Conservation (phyloP, 2,113 vertebrate genomes). For the Cercocebus atys region DNA sequence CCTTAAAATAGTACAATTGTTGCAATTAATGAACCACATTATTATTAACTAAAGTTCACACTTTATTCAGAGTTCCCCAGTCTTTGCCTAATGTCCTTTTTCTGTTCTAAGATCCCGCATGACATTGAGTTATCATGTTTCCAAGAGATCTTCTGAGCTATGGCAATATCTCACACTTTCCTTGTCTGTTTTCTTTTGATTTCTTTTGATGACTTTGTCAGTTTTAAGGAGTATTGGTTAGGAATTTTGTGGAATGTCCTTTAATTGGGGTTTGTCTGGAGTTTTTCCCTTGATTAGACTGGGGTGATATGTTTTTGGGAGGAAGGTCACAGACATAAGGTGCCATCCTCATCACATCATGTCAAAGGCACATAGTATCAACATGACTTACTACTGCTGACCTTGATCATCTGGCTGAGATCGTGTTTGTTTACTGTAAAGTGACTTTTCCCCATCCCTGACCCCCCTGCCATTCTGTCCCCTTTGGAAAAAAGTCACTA, state of each 20-base stretch:
- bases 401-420: not conserved
- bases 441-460: too few species aligned
- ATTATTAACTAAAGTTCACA: not conserved
- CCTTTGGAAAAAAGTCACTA: not conserved
- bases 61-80: too few species aligned
- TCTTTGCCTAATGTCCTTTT: too few species aligned
- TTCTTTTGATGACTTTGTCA: not conserved
- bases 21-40: rapidly evolving
- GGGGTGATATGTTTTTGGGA: not conserved
- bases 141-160: not conserved
- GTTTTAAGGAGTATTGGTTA: not conserved
- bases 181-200: not conserved
- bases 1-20: rapidly evolving
- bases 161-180: not conserved
- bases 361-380: not conserved
- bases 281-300: not conserved
- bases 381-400: too few species aligned
- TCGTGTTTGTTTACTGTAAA: too few species aligned
- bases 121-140: not conserved
- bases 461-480: not conserved
- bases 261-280: not conserved
- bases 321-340: not conserved
- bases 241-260: not conserved
- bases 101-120: not conserved
- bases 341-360: not conserved